Percentiles rank a stretch among this genome's conserved stretches.
phyloP scores from a whole-genome alignment of 92 coral and sea anemone species.

The Hydrozoanthus gracilis region DNA sequence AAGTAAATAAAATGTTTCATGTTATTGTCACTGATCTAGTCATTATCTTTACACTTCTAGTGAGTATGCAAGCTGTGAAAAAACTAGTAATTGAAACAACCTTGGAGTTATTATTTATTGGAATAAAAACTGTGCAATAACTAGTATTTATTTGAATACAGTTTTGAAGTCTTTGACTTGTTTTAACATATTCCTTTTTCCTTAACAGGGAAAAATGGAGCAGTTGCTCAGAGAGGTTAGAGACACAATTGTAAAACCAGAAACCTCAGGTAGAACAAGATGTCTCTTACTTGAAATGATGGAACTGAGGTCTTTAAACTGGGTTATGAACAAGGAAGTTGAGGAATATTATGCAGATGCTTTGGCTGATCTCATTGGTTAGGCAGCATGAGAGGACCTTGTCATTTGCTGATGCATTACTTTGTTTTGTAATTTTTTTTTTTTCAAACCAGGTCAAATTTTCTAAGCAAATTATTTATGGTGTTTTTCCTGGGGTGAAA shows the following conservation, averaged over 20 bases:
- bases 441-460: no score
- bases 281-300: slow-evolving; percentile 82
- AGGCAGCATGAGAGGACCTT: background rate
- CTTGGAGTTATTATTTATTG: no score
- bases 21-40: no score
- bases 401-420: no score
- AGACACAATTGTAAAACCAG: slow-evolving; percentile 66
- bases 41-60: no score
- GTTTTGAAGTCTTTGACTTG: background rate
- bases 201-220: slow-evolving; percentile 74
- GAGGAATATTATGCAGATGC: slow-evolving; percentile 71
- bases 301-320: slow-evolving; percentile 68
- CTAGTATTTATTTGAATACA: background rate
- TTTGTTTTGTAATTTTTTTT: no score
- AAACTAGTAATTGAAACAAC: no score
- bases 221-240: slow-evolving; percentile 69
- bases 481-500: no score
- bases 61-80: no score
- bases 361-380: slow-evolving; percentile 70
- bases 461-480: no score
- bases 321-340: slow-evolving; percentile 59
- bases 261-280: slow-evolving; percentile 70
- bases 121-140: no score
- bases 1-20: no score
- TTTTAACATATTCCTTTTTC: background rate